Conservation (phyloP, 2,797 vertebrate genomes). For the Crocodylus rhombifer region DNA sequence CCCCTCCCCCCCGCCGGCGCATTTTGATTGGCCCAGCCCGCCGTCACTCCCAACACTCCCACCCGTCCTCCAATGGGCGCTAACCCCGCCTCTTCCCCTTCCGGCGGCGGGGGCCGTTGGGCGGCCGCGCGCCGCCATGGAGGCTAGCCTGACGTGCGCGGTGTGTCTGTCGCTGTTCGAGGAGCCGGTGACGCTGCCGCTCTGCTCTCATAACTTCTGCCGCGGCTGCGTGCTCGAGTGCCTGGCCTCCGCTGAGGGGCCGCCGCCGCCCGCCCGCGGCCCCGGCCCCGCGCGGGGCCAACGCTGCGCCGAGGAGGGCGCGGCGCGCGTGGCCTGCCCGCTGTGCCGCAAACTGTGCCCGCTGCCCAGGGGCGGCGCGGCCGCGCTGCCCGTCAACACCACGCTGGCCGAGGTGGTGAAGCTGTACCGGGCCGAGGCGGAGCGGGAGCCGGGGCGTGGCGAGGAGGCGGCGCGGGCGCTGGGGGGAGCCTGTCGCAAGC, state of each 20-base stretch:
- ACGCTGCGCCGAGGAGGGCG: neutral
- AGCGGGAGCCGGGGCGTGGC: neutral
- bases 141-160: slow-evolving; percentile 78
- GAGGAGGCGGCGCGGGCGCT: neutral
- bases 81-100: neutral
- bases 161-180: slow-evolving; percentile 77
- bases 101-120: accelerated
- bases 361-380: slow-evolving; percentile 61
- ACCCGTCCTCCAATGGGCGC: too few relatives aligned
- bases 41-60: too few relatives aligned
- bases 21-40: too few relatives aligned
- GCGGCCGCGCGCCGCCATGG: slow-evolving; percentile 36
- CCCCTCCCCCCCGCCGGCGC: accelerated
- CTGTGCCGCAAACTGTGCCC: slow-evolving; percentile 62
- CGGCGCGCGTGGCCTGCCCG: neutral
- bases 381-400: slow-evolving; percentile 73
- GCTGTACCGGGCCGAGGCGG: slow-evolving; percentile 27
- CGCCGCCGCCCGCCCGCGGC: slow-evolving; percentile 18
- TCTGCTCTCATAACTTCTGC: slow-evolving; percentile 80
- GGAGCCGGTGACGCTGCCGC: slow-evolving; percentile 76
- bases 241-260: neutral
- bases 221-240: slow-evolving; percentile 69
- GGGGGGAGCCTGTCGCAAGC: slow-evolving; percentile 61
- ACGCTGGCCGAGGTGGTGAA: slow-evolving; percentile 75
- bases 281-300: neutral